Evolutionary conservation across 1,140 invertebrate species (phyloP), one percentile per base, ranked within the genome.

Genomic region (Phymastichus coffea): DNA sequence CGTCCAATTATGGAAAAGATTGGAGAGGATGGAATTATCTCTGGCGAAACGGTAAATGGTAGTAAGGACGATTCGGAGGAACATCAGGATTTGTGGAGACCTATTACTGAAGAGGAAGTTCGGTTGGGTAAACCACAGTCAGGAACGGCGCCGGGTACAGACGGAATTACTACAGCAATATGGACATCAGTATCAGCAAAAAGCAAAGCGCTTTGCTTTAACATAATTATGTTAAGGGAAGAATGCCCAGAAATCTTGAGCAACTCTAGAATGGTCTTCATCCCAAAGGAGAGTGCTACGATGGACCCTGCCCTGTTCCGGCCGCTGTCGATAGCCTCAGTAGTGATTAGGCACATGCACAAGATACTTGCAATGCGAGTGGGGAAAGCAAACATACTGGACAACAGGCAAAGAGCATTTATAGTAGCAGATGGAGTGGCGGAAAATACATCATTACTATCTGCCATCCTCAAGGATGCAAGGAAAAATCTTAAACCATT

Each of bases 381-480:
- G 6, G n/a, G n/a, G 4, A 20, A 43, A 4, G 6, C 20, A 3
- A 25, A 10, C 9, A 8, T 60, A 0, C 7, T 70, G 0, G 63
- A 68, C 22, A 1, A 1, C 0, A 43, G 63, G 2, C 66, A 70
- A 19, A 19, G 68, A 10, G 52, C 56, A 1, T 17, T 62, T 12
- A 43, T 43, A 19, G 17, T 4, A 3, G 20, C 40, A 20, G 40
- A 43, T 43, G 40, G 40, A 2, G 15, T 6, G 2, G 20, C 40
- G 10, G 40, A 43, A 7, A 43, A 43, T 12, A 20, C 12, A 3
- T 2, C 17, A 4, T 9, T 20, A 12, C 17, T 43, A 12, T 3
- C 2, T 19, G 4, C 20, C 4, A 20, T 22, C 3, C 4, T 43
- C 2, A 20, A 10, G 4, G 2, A 43, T 22, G 17, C 15, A 3